Conservation (phyloP, 1,140 invertebrate genomes). For the Diploscapter pachys region DNA sequence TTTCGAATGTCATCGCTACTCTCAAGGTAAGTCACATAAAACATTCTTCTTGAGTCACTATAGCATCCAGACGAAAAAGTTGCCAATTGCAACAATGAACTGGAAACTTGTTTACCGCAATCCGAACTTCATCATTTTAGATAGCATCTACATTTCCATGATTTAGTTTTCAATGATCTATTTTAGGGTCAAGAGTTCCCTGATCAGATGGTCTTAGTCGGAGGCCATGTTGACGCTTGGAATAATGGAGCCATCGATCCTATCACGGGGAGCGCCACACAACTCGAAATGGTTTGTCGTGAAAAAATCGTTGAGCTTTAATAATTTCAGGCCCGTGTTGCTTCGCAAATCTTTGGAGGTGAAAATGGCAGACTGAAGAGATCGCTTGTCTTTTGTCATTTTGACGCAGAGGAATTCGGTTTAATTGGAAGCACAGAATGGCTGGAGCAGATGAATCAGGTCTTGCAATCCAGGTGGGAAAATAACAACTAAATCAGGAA, state of each 20-base stretch:
- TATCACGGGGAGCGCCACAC: slow-evolving; percentile 61
- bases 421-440: slow-evolving; percentile 60
- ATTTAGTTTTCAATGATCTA: too few relatives aligned
- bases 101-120: too few relatives aligned
- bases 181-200: slow-evolving; percentile 14
- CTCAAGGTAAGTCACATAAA: slow-evolving; percentile 10
- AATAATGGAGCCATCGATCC: slow-evolving; percentile 56
- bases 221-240: slow-evolving; percentile 66
- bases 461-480: slow-evolving; percentile 46
- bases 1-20: slow-evolving; percentile 32
- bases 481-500: slow-evolving; percentile 37
- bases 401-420: slow-evolving; percentile 64
- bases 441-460: slow-evolving; percentile 51
- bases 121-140: too few relatives aligned
- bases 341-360: neutral
- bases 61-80: too few relatives aligned
- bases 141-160: too few relatives aligned
- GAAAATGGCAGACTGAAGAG: slow-evolving; percentile 35
- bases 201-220: slow-evolving; percentile 65
- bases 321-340: neutral
- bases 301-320: slow-evolving; percentile 30
- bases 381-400: slow-evolving; percentile 63
- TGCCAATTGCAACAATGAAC: too few relatives aligned
- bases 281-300: slow-evolving; percentile 61
- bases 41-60: too few relatives aligned